A percentile compares a stretch with the other conserved stretches of the same genome.
These are phyloP conservation scores for Melopsittacus undulatus DNA, from an alignment of 2,797 vertebrate species.

Conservation along the genomic window DNA sequence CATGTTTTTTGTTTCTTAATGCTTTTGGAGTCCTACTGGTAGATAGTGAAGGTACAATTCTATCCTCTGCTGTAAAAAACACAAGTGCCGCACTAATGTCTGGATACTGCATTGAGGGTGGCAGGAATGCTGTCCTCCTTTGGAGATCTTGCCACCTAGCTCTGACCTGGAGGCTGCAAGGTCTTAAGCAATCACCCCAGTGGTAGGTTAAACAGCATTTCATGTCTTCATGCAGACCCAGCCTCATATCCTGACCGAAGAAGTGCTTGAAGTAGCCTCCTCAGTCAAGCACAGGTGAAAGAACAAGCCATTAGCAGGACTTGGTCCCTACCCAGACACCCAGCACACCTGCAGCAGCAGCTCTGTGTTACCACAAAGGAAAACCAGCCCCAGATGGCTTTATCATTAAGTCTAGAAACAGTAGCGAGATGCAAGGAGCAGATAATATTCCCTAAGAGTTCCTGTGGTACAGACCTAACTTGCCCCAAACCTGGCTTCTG, in stretches of 20 bases:
- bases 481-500: neutral
- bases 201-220: neutral
- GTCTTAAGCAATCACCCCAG: neutral
- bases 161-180: neutral
- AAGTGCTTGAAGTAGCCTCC: neutral
- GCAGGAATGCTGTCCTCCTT: neutral
- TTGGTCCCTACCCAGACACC: neutral
- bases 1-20: neutral
- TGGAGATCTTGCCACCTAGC: neutral
- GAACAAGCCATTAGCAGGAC: neutral
- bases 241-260: accelerated
- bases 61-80: neutral
- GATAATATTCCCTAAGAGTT: neutral
- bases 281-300: neutral
- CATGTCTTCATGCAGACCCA: neutral
- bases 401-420: neutral
- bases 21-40: neutral
- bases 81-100: neutral
- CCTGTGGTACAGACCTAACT: neutral
- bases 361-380: neutral
- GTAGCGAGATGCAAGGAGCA: neutral
- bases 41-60: neutral
- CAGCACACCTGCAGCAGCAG: neutral
- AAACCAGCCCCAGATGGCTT: accelerated
- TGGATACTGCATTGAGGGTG: neutral